These are phyloP conservation scores for Drosophila longiperda DNA, from an alignment of 2,888 invertebrate species.

Conservation along the genomic window DNA sequence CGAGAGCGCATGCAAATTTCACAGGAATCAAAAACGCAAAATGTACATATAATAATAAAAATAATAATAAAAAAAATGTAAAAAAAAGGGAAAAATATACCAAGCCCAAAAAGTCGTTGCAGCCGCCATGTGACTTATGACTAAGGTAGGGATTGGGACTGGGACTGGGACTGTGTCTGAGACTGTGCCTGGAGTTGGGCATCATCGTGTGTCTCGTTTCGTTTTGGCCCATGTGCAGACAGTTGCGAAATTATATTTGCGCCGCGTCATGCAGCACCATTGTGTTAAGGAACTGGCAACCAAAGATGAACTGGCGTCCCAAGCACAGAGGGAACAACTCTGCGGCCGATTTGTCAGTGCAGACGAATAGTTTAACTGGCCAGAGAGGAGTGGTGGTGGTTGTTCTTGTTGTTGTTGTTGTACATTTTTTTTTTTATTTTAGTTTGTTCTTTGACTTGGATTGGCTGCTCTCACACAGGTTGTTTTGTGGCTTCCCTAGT, in stretches of 20 bases:
- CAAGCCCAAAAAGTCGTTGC: constrained; percentile 71
- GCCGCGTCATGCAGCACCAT: constrained; percentile 74
- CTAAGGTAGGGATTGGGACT: constrained; percentile 28
- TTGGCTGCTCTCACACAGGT: constrained; percentile 62
- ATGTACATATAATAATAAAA: constrained; percentile 63
- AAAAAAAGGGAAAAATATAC: constrained; percentile 27
- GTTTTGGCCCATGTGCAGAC: constrained; percentile 82
- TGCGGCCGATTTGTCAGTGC: constrained; percentile 80
- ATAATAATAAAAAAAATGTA: constrained; percentile 53
- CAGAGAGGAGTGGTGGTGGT: constrained; percentile 18
- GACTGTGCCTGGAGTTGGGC: constrained; percentile 18
- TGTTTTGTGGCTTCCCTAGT: constrained; percentile 59
- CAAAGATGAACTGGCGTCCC: constrained; percentile 22
- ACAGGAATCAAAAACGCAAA: constrained; percentile 71
- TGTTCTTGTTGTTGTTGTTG: constrained; percentile 1
- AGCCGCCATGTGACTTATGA: constrained; percentile 80
- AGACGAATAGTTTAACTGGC: constrained; percentile 81
- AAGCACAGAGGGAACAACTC: constrained; percentile 37
- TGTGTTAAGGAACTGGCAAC: constrained; percentile 54
- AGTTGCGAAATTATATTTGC: constrained; percentile 84
- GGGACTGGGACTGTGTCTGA: constrained; percentile 21
- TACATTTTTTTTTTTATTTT: not conserved
- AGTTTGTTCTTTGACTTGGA: not conserved
- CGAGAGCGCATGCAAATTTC: constrained; percentile 71
- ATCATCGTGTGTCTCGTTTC: constrained; percentile 65